Evolutionary conservation across 2,797 vertebrate species (phyloP).

Genomic region (Mionectes olivaceus): DNA sequence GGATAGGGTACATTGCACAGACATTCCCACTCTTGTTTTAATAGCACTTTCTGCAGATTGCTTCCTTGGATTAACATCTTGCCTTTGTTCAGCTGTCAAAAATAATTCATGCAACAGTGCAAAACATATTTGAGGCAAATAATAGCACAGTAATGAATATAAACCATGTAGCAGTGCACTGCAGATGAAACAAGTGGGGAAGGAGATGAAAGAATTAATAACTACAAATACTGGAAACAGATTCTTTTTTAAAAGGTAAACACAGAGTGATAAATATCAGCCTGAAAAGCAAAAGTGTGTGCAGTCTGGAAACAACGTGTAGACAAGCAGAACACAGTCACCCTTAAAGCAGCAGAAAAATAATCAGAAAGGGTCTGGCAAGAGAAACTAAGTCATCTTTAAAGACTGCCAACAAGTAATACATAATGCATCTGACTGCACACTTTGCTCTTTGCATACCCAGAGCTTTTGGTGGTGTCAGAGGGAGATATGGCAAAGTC

Average conservation of each 20-base stretch:
- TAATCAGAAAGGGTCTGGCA: constrained; percentile 31
- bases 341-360: constrained; percentile 5
- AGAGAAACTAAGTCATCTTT: constrained; percentile 3
- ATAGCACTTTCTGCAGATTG: constrained; percentile 28
- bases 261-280: constrained; percentile 17
- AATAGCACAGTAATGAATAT: constrained; percentile 7
- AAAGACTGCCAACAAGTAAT: not conserved
- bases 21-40: not conserved
- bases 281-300: not conserved
- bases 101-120: constrained; percentile 4
- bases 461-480: not conserved
- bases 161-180: not conserved
- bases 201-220: constrained; percentile 54
- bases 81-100: constrained; percentile 60
- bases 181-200: constrained; percentile 17
- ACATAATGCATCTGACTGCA: not conserved
- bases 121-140: constrained; percentile 31
- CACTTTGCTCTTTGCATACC: not conserved
- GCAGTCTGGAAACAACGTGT: not conserved
- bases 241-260: constrained; percentile 17
- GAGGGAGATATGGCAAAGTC: not conserved
- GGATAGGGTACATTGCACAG: not conserved
- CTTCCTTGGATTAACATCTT: constrained; percentile 39
- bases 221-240: not conserved
- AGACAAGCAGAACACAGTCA: constrained; percentile 11